Percentiles rank a stretch among this genome's conserved stretches.
Evolutionary conservation across 2,113 vertebrate species (phyloP).

Genomic region (Crotalus tigris): DNA sequence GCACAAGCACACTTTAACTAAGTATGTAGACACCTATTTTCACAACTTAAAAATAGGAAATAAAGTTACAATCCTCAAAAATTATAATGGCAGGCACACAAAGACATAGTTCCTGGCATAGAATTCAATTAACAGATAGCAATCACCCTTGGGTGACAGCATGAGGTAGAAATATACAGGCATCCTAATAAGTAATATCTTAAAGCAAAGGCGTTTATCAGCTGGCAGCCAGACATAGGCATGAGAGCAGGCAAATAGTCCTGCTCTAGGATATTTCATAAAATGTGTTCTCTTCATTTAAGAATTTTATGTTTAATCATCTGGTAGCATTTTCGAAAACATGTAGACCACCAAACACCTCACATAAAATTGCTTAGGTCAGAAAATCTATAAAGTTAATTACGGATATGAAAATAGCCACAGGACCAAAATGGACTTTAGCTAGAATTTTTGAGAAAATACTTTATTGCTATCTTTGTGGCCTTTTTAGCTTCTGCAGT

Average conservation of each 20-base stretch:
- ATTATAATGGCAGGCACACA: conserved; percentile 73
- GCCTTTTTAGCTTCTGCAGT: conserved; percentile 51
- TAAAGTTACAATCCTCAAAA: conserved; percentile 67
- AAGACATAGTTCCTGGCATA: conserved; percentile 69
- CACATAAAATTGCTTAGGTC: conserved; percentile 57
- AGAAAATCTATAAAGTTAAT: conserved; percentile 56
- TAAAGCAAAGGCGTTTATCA: conserved; percentile 73
- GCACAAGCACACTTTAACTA: background rate
- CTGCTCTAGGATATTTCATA: conserved; percentile 69
- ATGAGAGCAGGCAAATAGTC: conserved; percentile 59
- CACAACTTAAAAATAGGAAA: conserved; percentile 68
- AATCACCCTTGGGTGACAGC: conserved; percentile 72
- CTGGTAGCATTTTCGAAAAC: conserved; percentile 67
- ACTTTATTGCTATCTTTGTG: conserved; percentile 58
- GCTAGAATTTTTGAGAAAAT: conserved; percentile 29
- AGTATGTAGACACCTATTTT: background rate
- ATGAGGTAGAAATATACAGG: conserved; percentile 71
- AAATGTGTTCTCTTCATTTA: conserved; percentile 63
- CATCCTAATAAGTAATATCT: conserved; percentile 75
- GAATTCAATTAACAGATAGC: conserved; percentile 82
- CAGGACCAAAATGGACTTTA: conserved; percentile 50
- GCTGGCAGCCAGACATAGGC: conserved; percentile 68
- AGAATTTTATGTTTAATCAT: conserved; percentile 73
- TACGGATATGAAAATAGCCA: conserved; percentile 58
- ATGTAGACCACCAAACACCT: conserved; percentile 55